Conservation (phyloP, 2,797 vertebrate genomes). For the Chiloscyllium punctatum region DNA sequence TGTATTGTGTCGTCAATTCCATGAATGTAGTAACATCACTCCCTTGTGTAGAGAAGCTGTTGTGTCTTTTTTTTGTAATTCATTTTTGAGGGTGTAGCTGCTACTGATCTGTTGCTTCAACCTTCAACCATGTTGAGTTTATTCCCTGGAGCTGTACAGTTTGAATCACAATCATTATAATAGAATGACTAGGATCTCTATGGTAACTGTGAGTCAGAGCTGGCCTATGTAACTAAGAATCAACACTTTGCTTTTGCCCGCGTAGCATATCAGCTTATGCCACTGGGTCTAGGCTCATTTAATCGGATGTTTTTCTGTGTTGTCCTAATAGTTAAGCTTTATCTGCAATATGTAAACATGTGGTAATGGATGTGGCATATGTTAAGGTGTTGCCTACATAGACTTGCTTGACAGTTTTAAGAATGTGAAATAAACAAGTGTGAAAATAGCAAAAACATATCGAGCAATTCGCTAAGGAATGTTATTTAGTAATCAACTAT, state of each 20-base stretch:
- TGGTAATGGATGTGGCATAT: neutral
- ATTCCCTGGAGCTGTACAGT: conserved; percentile 45
- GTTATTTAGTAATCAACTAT: neutral
- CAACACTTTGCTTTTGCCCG: conserved; percentile 38
- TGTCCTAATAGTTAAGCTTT: neutral
- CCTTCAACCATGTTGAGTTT: conserved; percentile 49
- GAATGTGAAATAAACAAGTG: neutral
- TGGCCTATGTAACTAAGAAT: conserved; percentile 45
- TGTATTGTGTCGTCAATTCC: neutral
- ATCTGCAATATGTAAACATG: neutral
- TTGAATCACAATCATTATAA: conserved; percentile 50
- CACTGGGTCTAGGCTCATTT: neutral
- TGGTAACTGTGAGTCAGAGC: conserved; percentile 45
- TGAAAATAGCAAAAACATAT: neutral
- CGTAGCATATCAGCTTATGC: neutral
- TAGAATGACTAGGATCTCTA: conserved; percentile 55
- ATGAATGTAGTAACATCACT: neutral
- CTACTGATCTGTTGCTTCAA: conserved; percentile 46
- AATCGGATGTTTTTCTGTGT: neutral
- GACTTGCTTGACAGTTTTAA: neutral
- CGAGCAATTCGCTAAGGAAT: neutral
- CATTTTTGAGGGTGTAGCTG: conserved; percentile 26
- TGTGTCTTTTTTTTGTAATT: neutral
- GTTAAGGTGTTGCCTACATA: neutral
- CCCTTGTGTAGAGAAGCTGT: neutral